Evolutionary conservation across 2,797 vertebrate species (phyloP).

Genomic region (Carduelis carduelis): DNA sequence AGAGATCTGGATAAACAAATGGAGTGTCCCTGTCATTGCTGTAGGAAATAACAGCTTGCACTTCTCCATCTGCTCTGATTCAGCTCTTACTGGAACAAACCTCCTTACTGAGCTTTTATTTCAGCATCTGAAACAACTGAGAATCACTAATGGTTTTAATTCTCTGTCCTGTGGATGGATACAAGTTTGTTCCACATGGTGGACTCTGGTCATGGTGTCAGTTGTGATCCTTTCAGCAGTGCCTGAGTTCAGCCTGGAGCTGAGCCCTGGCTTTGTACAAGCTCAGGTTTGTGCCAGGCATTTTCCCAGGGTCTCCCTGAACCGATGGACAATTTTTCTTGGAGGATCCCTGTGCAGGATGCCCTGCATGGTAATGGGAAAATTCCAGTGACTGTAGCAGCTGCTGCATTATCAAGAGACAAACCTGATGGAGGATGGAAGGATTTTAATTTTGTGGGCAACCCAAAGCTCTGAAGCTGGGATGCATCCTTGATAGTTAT

Average conservation of each 20-base stretch:
- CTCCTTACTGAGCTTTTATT: background rate
- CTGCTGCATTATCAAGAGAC: background rate
- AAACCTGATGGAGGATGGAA: background rate
- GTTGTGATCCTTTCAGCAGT: accelerated
- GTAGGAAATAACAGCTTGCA: background rate
- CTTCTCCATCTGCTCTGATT: background rate
- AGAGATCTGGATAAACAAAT: background rate
- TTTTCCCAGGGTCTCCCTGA: background rate
- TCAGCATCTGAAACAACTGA: background rate
- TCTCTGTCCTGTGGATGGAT: background rate
- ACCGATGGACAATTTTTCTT: background rate
- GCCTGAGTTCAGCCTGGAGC: background rate
- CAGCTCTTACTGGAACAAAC: background rate
- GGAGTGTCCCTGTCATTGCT: background rate
- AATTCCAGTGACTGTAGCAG: background rate
- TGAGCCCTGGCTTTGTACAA: background rate
- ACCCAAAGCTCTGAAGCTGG: background rate
- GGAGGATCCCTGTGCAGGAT: background rate
- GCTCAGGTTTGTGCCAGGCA: background rate
- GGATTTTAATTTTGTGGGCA: background rate
- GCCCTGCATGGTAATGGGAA: background rate
- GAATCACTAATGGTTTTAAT: background rate
- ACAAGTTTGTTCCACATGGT: background rate
- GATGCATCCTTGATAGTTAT: background rate
- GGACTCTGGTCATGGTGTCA: background rate